Conservation (phyloP, 2,888 invertebrate genomes). For the Bellardia bayeri region DNA sequence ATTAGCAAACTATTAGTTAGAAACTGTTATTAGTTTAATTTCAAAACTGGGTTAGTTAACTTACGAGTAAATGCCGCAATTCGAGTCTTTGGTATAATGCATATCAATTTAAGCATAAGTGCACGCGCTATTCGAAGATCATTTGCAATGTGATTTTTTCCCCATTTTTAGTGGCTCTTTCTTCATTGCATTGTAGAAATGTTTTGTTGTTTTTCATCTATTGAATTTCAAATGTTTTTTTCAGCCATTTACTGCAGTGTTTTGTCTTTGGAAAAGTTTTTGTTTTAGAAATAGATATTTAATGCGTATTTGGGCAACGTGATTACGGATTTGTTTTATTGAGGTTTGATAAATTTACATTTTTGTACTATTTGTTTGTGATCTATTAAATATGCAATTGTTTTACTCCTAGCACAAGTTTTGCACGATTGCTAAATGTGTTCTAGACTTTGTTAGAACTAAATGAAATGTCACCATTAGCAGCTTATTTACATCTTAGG, state of each 20-base stretch:
- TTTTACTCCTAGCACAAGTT: background rate
- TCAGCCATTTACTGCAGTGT: constrained; percentile 11
- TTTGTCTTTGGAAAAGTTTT: constrained; percentile 33
- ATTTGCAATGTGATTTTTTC: constrained; percentile 47
- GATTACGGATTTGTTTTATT: constrained; percentile 36
- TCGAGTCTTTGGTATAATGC: constrained; percentile 1
- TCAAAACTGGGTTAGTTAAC: background rate
- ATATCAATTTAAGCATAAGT: constrained; percentile 1
- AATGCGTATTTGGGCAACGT: constrained; percentile 63
- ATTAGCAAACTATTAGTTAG: no score
- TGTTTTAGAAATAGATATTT: constrained; percentile 12
- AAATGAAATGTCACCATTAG: no score
- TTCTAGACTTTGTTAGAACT: background rate
- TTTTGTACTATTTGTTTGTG: constrained; percentile 20
- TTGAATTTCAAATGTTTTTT: constrained; percentile 51
- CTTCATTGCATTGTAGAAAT: constrained; percentile 37
- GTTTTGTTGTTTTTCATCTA: constrained; percentile 8
- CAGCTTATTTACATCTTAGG: no score
- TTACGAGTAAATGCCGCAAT: background rate
- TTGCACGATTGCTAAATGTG: constrained; percentile 7
- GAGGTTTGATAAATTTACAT: constrained; percentile 52
- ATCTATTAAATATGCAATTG: constrained; percentile 47
- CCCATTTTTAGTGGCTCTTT: background rate
- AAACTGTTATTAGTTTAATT: no score
- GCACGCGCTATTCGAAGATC: constrained; percentile 38